Percentiles rank a stretch among this genome's conserved stretches.
Conservation (phyloP, 2,113 vertebrate genomes). For the Fregata magnificens region DNA sequence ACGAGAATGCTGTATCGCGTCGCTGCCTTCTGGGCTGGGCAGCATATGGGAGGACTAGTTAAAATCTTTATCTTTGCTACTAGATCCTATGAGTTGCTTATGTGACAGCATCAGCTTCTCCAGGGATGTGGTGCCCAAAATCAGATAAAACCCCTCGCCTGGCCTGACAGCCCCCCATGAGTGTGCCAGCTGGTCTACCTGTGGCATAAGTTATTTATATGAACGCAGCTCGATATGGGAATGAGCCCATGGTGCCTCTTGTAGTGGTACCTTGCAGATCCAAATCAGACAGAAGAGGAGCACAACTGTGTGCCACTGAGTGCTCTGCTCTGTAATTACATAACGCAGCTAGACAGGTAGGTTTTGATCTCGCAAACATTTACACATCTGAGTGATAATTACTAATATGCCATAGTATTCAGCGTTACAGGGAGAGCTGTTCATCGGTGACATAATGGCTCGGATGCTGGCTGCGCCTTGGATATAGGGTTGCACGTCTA, state of each 20-base stretch:
- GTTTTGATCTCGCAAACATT: not conserved
- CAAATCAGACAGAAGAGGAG: not conserved
- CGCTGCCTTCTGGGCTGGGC: not conserved
- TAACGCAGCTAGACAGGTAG: accelerated
- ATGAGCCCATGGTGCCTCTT: not conserved
- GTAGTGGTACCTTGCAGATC: not conserved
- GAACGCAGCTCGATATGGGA: accelerated
- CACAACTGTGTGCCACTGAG: not conserved
- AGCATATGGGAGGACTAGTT: not conserved
- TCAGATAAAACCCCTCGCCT: not conserved
- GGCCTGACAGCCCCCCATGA: not conserved
- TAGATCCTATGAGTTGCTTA: not conserved
- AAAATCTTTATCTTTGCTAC: not conserved
- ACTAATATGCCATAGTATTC: too few relatives aligned
- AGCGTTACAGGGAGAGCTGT: not conserved
- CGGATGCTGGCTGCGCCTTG: not conserved
- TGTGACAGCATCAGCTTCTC: not conserved
- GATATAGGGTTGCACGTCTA: accelerated
- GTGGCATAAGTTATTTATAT: accelerated
- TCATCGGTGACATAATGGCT: not conserved
- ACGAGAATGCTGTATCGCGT: not conserved
- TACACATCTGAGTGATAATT: not conserved
- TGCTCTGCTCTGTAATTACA: not conserved
- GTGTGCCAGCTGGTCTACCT: not conserved
- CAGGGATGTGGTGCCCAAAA: not conserved